These are phyloP conservation scores for Battus philenor DNA, from an alignment of 1,140 invertebrate genomes.

Conservation along the genomic window DNA sequence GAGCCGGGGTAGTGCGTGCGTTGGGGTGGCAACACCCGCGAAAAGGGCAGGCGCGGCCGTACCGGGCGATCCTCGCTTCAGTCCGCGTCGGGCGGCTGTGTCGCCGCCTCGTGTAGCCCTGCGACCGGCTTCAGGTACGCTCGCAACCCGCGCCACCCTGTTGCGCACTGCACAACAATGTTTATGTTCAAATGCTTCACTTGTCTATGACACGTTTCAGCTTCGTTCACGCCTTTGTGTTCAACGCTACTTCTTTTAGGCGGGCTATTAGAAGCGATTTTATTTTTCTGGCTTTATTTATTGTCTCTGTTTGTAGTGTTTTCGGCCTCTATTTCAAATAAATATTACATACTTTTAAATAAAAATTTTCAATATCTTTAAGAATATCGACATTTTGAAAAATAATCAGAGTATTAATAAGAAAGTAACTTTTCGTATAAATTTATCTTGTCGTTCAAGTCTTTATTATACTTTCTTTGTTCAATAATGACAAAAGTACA, in stretches of 20 bases:
- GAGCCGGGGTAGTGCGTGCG: conserved; percentile 3
- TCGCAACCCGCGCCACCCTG: conserved; percentile 48
- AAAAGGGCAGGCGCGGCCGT: conserved; percentile 32
- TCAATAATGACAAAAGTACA: too few species aligned
- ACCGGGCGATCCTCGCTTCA: conserved; percentile 35
- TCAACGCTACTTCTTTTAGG: conserved; percentile 28
- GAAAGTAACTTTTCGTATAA: too few species aligned
- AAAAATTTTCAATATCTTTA: too few species aligned
- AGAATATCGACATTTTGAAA: too few species aligned
- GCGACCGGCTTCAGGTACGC: conserved; percentile 54
- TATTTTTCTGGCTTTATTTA: conserved; percentile 5
- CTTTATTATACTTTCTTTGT: too few species aligned
- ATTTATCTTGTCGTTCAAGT: too few species aligned
- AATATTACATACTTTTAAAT: too few species aligned
- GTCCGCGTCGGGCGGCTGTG: conserved; percentile 56
- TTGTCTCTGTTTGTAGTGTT: conserved; percentile 7
- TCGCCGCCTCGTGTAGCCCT: conserved; percentile 42
- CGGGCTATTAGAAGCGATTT: conserved; percentile 8
- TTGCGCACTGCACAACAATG: conserved; percentile 65
- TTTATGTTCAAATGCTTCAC: conserved; percentile 48
- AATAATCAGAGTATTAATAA: too few species aligned
- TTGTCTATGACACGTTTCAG: conserved; percentile 23
- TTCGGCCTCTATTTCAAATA: conserved; percentile 9
- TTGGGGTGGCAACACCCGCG: conserved; percentile 32
- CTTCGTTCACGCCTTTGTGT: conserved; percentile 29